Evolutionary conservation across 2,888 invertebrate genomes (phyloP), one percentile per base, ranked within the genome.

Genomic region (Ptychoptera albimana): DNA sequence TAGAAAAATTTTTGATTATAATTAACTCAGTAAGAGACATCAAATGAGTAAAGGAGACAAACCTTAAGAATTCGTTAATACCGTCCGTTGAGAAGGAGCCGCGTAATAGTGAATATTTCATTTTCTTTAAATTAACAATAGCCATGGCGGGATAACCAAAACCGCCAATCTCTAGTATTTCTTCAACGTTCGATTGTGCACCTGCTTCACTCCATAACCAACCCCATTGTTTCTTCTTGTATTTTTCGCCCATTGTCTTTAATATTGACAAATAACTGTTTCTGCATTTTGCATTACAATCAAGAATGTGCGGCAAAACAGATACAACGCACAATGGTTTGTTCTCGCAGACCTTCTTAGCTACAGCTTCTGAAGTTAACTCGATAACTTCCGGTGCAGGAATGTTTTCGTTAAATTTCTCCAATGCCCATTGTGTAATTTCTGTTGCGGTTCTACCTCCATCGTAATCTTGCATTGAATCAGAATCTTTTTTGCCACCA

Each of bases 141-240:
- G 93, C 94, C 82, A 99, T 82, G 1, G 97, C 96, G 2, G 98
- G 98, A 65, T 98, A 98, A 9, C 98, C 98, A 66, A 98, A 98
- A 7, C 79, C 98, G 49, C 98, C 98, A 51, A 98, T 83, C 59
- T 92, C 97, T 32, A 99, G 64, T 0, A 89, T 77, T 49, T 80
- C 79, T 62, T 98, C 98, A 13, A 98, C 61, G 0, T 79, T 75
- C 0, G 71, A 61, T 63, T 98, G 96, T 2, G 82, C 73, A 9
- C 81, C 86, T 37, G 91, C 96, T 63, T 97, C 96, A 2, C 87
- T 67, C 98, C 98, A 98, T 10, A 88, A 70, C 94, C 96, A 97
- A 75, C 93, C 93, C 94, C 96, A 96, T 69, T 79, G 74, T 64
- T 92, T 89, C 66, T 82, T 82, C 70, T 94, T 96, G 70, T 82